Evolutionary conservation across 2,888 invertebrate species (phyloP), one percentile per base, ranked within the genome.

Genomic region (Chrysolina americana): DNA sequence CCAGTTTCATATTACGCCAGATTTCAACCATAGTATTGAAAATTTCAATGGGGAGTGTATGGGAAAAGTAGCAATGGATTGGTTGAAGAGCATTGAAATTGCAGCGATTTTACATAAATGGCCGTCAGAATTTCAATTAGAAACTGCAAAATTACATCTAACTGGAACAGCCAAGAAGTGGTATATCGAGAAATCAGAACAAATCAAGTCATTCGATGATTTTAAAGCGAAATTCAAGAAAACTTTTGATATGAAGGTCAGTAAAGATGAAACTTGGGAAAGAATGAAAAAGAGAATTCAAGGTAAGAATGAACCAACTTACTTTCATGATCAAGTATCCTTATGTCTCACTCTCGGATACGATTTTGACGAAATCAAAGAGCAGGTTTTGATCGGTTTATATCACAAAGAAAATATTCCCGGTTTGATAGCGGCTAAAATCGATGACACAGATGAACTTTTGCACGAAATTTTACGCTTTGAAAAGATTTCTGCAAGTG

Each of bases 221-320:
- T 44, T 44, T 8, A 44, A 44, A 8, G 44, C 8, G 8, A 15
- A 6, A 44, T 44, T 44, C 44, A 44, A 15, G 44, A 44, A 44
- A 44, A 15, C 44, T 8, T 44, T 44, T 8, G 13, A 44, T 6
- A 44, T 44, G 44, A 44, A 44, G 8, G 8, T 44, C 44, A 44
- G 8, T 44, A 15, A 44, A 15, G 44, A 44, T 44, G 44, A 44
- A 44, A 44, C 15, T 15, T 63, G 28, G 15, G 63, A 13, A 63
- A 63, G 41, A 19, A 64, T 64, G 64, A 64, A 64, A 19, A 65
- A 15, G 41, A 41, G 65, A 65, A 17, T 65, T 41, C 65, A 65
- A 65, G 65, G 41, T 65, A 65, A 44, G 44, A 65, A 17, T 41
- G 64, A 64, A 41, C 41, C 41, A 13, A 41, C 65, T 9, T 36